Base-by-base conservation (phyloP, 1,140 invertebrate species). In the Euura saliciscinereae region DNA sequence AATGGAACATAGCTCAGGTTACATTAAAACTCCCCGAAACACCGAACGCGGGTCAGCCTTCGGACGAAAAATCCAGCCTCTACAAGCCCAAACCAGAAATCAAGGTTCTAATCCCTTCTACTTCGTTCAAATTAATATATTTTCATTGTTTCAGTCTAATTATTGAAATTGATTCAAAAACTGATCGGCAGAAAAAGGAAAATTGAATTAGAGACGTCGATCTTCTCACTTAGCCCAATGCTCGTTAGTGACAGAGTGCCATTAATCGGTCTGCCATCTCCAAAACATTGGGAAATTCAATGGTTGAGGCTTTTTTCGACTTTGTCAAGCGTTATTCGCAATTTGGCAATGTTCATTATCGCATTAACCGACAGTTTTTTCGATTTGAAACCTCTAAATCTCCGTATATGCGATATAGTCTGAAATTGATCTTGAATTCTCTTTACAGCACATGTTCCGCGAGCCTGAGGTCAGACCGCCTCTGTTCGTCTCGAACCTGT, bases 401-500 rank as follows among this genome's bases (percentile, higher is more conserved):
- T 28, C 28, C 7, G 43, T 8, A 8, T 67, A 8, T 69, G 3
- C 45, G 68, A 0, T 6, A 13, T 8, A 73, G 11, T 68, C 73
- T 64, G 11, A 64, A 43, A 45, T 10, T 65, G 2, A 71, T n/a
- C 13, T 73, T 44, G 43, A 73, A 2, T 43, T 69, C 70, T 71
- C 70, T 83, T 89, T 91, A 43, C 83, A 94, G 90, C 98, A 99
- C 88, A 87, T 94, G 88, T 99, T 99, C 91, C 92, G 97, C 45
- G 91, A 93, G 82, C 95, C 97, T 8, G 98, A 99, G 84, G 94
- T 94, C 78, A 90, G 97, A 66, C 98, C 98, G 66, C 90, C 97
- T 10, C 91, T 91, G 66, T 84, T 93, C 68, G 93, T 99, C 45
- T 99, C 97, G 0, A 94, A 96, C 83, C 90, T 97, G 44, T 99